A percentile compares a stretch with the other conserved stretches of the same genome.
phyloP scores from a whole-genome alignment of 2,113 vertebrate genomes.

The Eudorcas thomsonii region DNA sequence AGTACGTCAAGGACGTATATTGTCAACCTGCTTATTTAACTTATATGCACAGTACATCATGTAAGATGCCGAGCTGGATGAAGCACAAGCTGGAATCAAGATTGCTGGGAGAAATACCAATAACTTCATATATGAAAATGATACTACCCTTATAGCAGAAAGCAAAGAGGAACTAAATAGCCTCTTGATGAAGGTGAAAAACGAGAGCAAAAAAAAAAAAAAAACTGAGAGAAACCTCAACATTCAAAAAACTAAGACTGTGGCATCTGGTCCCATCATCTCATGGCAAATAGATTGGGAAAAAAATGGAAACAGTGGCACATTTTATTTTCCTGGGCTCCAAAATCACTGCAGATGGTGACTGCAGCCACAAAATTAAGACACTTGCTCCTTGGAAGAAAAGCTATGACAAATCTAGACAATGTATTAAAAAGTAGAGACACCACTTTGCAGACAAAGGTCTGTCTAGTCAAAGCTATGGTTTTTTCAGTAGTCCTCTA shows the following conservation, averaged over 20 bases:
- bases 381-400: background rate
- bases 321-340: background rate
- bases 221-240: background rate
- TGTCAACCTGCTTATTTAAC: background rate
- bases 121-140: background rate
- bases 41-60: background rate
- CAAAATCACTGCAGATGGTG: background rate
- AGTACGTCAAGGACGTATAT: background rate
- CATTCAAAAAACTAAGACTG: background rate
- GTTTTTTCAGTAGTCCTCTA: background rate
- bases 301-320: background rate
- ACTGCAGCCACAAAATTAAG: background rate
- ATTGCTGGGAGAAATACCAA: background rate
- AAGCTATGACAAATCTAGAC: background rate
- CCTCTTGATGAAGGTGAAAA: background rate
- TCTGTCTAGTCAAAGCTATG: background rate
- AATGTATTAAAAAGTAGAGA: background rate
- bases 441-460: background rate
- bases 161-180: background rate
- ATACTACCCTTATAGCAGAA: background rate
- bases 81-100: background rate
- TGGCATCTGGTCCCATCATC: background rate
- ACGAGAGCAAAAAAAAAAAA: background rate
- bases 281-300: background rate
- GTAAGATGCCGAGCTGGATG: background rate